phyloP scores from a whole-genome alignment of 1,140 invertebrate species.

The Drosophila serrata region DNA sequence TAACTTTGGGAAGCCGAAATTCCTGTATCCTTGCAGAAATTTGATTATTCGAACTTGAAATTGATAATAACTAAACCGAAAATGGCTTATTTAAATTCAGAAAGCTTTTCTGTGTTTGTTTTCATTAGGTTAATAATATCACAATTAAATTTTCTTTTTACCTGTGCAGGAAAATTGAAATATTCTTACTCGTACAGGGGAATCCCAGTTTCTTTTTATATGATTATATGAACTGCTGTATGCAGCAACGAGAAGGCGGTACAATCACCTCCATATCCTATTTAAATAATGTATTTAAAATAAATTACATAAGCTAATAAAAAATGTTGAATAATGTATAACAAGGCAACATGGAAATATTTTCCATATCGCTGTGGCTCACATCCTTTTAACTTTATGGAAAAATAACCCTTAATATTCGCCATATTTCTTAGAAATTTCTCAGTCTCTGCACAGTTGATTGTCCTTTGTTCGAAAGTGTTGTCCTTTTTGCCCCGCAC shows the following conservation, averaged over 20 bases:
- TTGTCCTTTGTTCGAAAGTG: constrained; percentile 12
- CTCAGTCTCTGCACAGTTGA: neutral
- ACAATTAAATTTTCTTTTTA: too few species aligned
- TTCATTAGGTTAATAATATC: too few species aligned
- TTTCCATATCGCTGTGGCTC: neutral
- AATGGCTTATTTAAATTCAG: too few species aligned
- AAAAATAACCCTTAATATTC: neutral
- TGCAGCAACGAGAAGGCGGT: neutral
- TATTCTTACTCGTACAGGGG: too few species aligned
- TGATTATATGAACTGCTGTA: too few species aligned
- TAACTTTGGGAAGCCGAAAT: neutral
- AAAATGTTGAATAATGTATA: neutral
- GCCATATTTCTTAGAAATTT: neutral
- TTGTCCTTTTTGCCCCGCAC: constrained; percentile 2
- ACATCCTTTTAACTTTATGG: neutral
- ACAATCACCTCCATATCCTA: neutral
- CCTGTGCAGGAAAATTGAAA: too few species aligned
- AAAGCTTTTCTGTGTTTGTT: too few species aligned
- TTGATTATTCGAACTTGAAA: neutral
- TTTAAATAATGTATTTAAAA: neutral
- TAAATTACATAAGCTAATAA: neutral
- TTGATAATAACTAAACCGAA: too few species aligned
- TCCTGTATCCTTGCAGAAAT: neutral
- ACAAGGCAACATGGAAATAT: neutral
- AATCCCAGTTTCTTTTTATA: too few species aligned